A percentile compares a stretch with the other conserved stretches of the same genome.
Evolutionary conservation across 2,113 vertebrate species (phyloP).

Genomic region (Coptodon bakossiorum): DNA sequence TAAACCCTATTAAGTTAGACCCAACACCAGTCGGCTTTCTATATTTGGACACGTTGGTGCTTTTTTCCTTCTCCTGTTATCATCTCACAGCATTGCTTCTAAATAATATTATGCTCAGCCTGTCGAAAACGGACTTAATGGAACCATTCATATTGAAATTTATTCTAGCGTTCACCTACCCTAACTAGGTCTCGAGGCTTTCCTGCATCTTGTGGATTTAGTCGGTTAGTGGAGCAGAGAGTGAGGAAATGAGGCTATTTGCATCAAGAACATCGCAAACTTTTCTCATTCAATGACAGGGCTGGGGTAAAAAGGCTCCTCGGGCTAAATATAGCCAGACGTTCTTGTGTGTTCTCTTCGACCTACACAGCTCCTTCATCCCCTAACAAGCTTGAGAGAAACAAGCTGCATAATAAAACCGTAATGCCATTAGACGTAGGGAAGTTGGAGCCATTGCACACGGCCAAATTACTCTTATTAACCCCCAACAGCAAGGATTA

Average conservation of each 20-base stretch:
- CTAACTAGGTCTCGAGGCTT: conserved; percentile 50
- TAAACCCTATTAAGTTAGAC: conserved; percentile 16
- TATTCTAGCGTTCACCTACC: conserved; percentile 40
- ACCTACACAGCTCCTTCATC: conserved; percentile 54
- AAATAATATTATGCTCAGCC: conserved; percentile 52
- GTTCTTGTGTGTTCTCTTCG: conserved; percentile 24
- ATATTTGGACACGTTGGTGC: conserved; percentile 6
- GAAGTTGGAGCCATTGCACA: conserved; percentile 28
- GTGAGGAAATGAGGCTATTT: conserved; percentile 59
- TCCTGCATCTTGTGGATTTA: conserved; percentile 46
- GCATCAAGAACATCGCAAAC: conserved; percentile 42
- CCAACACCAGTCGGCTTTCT: not conserved
- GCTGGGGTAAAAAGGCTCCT: conserved; percentile 1
- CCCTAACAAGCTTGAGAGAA: conserved; percentile 47
- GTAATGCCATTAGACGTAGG: conserved; percentile 27
- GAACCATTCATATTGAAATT: conserved; percentile 54
- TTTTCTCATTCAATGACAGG: conserved; percentile 31
- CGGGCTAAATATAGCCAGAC: conserved; percentile 44
- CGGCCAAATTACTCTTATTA: conserved; percentile 56
- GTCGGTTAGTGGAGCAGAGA: conserved; percentile 58
- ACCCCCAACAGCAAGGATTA: conserved; percentile 53
- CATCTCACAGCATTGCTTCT: conserved; percentile 20
- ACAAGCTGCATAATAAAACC: conserved; percentile 48
- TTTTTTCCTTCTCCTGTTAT: conserved; percentile 9
- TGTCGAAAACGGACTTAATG: conserved; percentile 47